Evolutionary conservation across 2,113 vertebrate genomes (phyloP), one percentile per base, ranked within the genome.

Genomic region (Ceratotherium simum): DNA sequence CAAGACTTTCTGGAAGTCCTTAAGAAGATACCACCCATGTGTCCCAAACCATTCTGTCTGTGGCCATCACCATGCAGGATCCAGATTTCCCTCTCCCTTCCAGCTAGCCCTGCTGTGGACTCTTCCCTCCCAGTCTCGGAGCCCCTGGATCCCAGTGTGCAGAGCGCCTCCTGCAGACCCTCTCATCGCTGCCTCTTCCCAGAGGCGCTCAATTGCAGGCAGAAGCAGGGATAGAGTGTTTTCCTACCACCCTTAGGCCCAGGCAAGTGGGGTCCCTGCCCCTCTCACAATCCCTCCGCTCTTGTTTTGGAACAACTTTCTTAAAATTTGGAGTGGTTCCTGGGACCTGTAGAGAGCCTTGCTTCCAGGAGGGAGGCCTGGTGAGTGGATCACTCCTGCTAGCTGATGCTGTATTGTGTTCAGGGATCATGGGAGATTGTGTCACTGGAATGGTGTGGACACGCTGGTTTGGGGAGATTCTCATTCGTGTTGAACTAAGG

Each of bases 1-100:
- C 31, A 91, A 75, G 67, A 46, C 51, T 65, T 89, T 95, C 82
- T 89, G 72, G 46, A 75, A 80, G 48, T 81, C 64, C 48, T 80
- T 54, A 48, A 60, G 67, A 46, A 93, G 21, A 29, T 14, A 84
- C 17, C 56, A 58, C 18, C n/a, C 12, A 33, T 11, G 25, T 62
- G 36, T 39, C 25, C 75, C 36, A 46, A 21, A 29, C 20, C 51
- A 65, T 56, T 31, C 39, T 56, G 29, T 75, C 58, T 46, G 27
- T 11, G 23, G 33, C 46, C 27, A 36, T 48, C 42, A 31, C 39
- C 17, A 5, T 31, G 54, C 4, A 80, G 48, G 85, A 33, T 39
- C 82, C 29, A 39, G 80, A 29, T 90, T 86, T 81, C 9, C 20
- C 31, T 42, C 36, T 27, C 2, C 62, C 56, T 85, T 72, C 75